Percentiles rank a stretch among this genome's conserved stretches.
phyloP scores from a whole-genome alignment of 2,113 vertebrate genomes.

The Hippocampus zosterae region DNA sequence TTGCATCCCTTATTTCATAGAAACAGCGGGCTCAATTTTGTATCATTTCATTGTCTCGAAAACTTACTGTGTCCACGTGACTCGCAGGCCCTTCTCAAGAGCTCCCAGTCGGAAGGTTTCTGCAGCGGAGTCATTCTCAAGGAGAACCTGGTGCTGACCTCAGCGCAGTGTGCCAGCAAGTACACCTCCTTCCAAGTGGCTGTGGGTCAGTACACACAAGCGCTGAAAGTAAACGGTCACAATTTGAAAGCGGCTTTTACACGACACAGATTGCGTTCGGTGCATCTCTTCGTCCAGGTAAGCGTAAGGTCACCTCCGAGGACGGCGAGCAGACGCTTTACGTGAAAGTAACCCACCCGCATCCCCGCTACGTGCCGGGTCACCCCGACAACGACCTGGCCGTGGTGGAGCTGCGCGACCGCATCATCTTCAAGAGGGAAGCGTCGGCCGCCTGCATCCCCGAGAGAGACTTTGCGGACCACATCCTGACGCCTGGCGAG shows the following conservation, averaged over 20 bases:
- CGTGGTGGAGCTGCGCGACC: constrained; percentile 61
- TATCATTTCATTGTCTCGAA: too few relatives aligned
- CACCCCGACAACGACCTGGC: constrained; percentile 69
- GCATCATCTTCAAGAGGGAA: constrained; percentile 49
- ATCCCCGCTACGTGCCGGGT: constrained; percentile 55
- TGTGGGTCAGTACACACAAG: constrained; percentile 60
- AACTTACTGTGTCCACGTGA: not conserved
- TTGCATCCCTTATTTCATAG: too few relatives aligned
- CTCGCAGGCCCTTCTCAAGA: constrained; percentile 66
- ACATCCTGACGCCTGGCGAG: constrained; percentile 54
- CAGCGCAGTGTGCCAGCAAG: constrained; percentile 63
- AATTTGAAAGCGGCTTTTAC: too few relatives aligned
- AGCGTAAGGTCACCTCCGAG: constrained; percentile 25
- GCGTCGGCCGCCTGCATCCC: constrained; percentile 65
- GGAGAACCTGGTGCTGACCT: constrained; percentile 71
- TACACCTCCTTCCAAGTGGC: constrained; percentile 55
- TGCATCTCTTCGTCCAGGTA: constrained; percentile 48
- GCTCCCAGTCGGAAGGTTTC: constrained; percentile 49
- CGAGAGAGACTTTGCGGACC: constrained; percentile 70
- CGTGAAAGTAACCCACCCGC: constrained; percentile 42
- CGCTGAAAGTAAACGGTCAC: not conserved
- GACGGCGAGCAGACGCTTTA: constrained; percentile 38
- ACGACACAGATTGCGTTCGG: too few relatives aligned
- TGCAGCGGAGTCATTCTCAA: constrained; percentile 74
- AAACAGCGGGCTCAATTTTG: too few relatives aligned